A percentile compares a stretch with the other conserved stretches of the same genome.
Conservation (phyloP, 2,888 invertebrate species). For the Microctonus aethiopoides region DNA sequence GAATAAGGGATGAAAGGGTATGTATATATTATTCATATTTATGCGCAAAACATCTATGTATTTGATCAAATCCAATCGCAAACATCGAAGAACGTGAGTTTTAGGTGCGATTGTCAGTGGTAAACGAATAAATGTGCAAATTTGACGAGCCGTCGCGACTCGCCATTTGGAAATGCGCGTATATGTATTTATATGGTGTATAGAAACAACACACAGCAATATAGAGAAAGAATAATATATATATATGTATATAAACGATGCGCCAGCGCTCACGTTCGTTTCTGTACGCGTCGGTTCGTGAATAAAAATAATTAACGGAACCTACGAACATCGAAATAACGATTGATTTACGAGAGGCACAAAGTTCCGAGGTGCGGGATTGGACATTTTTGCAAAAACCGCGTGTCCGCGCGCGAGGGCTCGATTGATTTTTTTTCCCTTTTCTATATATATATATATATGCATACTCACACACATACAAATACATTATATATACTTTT, state of each 20-base stretch:
- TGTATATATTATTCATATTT: not conserved
- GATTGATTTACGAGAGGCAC: constrained; percentile 58
- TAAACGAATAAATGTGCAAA: constrained; percentile 65
- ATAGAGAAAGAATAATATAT: constrained; percentile 10
- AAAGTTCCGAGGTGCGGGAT: constrained; percentile 28
- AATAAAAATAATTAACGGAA: constrained; percentile 63
- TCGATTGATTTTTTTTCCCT: constrained; percentile 57
- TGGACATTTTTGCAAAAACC: constrained; percentile 57
- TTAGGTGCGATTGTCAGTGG: constrained; percentile 54
- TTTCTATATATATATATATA: no score
- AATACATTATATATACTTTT: no score
- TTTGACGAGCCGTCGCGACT: constrained; percentile 52
- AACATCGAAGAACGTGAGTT: constrained; percentile 50
- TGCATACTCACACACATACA: no score
- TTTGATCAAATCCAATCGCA: constrained; percentile 41
- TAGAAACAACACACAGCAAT: not conserved
- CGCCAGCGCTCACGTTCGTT: constrained; percentile 40
- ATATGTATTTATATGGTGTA: constrained; percentile 26
- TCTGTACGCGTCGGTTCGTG: constrained; percentile 52
- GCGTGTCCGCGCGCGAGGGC: constrained; percentile 52
- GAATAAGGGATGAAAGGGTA: constrained; percentile 55
- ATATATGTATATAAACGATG: constrained; percentile 13
- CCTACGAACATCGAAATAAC: constrained; percentile 55
- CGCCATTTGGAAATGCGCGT: constrained; percentile 29
- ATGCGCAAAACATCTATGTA: constrained; percentile 3